A percentile compares a stretch with the other conserved stretches of the same genome.
These are phyloP conservation scores for Dromococcyx pavoninus DNA, from an alignment of 2,797 vertebrate species.

Conservation along the genomic window DNA sequence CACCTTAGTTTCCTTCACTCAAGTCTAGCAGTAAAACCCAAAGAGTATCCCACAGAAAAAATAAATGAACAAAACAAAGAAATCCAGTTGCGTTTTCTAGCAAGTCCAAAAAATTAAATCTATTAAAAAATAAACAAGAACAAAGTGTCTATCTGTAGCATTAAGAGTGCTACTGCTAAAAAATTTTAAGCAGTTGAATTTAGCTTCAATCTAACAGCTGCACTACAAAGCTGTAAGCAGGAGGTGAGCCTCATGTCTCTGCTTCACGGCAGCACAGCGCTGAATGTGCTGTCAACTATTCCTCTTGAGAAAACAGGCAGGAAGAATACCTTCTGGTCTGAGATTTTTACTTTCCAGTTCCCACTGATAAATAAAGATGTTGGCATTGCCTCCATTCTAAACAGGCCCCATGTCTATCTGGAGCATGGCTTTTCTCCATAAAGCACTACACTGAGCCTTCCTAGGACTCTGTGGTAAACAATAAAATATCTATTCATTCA, in stretches of 20 bases:
- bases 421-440: background rate
- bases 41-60: background rate
- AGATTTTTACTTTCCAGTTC: background rate
- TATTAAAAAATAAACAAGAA: background rate
- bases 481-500: background rate
- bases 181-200: background rate
- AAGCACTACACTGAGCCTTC: background rate
- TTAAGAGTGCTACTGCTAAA: background rate
- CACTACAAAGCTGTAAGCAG: background rate
- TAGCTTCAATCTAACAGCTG: background rate
- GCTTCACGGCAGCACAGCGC: background rate
- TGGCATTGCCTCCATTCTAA: background rate
- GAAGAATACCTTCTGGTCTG: background rate
- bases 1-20: background rate
- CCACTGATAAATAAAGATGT: background rate
- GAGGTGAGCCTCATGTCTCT: background rate
- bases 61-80: background rate
- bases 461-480: background rate
- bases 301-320: background rate
- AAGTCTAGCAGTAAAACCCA: background rate
- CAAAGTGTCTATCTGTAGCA: background rate
- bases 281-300: background rate
- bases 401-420: background rate
- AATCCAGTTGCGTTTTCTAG: background rate
- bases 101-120: background rate